phyloP scores from a whole-genome alignment of 2,888 invertebrate species.

The Julus scanicus region DNA sequence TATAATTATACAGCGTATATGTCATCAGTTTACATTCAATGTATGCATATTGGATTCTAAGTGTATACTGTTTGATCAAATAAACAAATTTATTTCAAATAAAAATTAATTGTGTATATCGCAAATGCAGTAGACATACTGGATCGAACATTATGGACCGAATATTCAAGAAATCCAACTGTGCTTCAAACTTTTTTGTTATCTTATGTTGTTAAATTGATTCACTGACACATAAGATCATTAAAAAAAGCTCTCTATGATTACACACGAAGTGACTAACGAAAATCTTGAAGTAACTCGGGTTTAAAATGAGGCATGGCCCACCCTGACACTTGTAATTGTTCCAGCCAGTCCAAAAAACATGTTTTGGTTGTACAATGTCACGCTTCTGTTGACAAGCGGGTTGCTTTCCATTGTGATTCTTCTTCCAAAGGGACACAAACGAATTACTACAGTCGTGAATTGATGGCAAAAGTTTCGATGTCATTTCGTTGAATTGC shows the following conservation, averaged over 20 bases:
- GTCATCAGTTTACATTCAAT: too few relatives aligned
- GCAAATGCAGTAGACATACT: too few relatives aligned
- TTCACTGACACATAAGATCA: not conserved
- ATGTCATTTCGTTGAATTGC: constrained; percentile 34
- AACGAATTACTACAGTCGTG: not conserved
- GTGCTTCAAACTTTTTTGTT: too few relatives aligned
- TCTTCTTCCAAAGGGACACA: not conserved
- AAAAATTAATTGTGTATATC: too few relatives aligned
- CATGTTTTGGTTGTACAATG: not conserved
- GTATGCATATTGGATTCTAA: too few relatives aligned
- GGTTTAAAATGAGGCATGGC: not conserved
- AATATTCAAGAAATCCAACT: too few relatives aligned
- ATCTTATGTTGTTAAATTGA: too few relatives aligned
- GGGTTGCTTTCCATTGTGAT: not conserved
- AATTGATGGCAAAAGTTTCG: constrained; percentile 21
- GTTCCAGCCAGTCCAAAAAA: not conserved
- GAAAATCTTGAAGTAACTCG: not conserved
- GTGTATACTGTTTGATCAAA: too few relatives aligned
- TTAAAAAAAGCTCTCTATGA: not conserved
- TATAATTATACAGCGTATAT: too few relatives aligned
- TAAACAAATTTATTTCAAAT: too few relatives aligned
- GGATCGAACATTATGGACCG: too few relatives aligned
- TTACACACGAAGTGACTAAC: not conserved
- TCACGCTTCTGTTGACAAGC: not conserved
- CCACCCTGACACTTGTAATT: constrained; percentile 30